A percentile compares a stretch with the other conserved stretches of the same genome.
phyloP scores from a whole-genome alignment of 2,113 vertebrate genomes.

The Crotalus helleri region DNA sequence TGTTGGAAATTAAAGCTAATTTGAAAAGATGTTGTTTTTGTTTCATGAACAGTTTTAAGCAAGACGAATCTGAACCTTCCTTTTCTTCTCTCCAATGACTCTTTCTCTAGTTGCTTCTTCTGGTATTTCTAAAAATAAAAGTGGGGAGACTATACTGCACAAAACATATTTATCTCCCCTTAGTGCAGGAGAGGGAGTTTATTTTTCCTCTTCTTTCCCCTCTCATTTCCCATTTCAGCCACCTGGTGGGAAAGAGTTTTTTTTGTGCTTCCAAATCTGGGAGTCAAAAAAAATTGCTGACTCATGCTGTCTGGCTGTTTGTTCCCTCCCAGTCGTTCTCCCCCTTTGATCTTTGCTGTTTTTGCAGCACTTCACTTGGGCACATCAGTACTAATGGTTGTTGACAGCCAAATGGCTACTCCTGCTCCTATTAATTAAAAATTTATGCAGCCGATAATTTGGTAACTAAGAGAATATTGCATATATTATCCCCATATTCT shows the following conservation, averaged over 20 bases:
- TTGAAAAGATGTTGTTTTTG: neutral
- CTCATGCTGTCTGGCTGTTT: constrained; percentile 49
- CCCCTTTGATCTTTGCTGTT: constrained; percentile 42
- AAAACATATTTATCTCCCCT: constrained; percentile 40
- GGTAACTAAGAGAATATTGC: constrained; percentile 59
- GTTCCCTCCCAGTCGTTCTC: constrained; percentile 28
- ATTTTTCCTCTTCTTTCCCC: neutral
- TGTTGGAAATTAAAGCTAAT: neutral
- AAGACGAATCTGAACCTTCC: neutral
- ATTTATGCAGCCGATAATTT: constrained; percentile 66
- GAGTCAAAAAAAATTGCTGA: constrained; percentile 50
- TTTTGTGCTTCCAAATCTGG: constrained; percentile 27
- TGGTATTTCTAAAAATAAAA: neutral
- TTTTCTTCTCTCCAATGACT: neutral
- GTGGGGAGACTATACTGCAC: constrained; percentile 16
- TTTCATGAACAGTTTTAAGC: neutral
- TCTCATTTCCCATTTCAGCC: constrained; percentile 20
- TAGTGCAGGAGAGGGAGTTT: neutral
- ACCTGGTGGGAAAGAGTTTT: constrained; percentile 11
- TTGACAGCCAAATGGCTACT: constrained; percentile 66
- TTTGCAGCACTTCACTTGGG: constrained; percentile 39
- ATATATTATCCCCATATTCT: constrained; percentile 58
- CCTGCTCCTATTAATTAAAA: constrained; percentile 67
- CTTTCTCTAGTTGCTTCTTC: neutral
- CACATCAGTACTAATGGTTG: constrained; percentile 58